phyloP scores from a whole-genome alignment of 2,888 invertebrate genomes.

The Pecten maximus region DNA sequence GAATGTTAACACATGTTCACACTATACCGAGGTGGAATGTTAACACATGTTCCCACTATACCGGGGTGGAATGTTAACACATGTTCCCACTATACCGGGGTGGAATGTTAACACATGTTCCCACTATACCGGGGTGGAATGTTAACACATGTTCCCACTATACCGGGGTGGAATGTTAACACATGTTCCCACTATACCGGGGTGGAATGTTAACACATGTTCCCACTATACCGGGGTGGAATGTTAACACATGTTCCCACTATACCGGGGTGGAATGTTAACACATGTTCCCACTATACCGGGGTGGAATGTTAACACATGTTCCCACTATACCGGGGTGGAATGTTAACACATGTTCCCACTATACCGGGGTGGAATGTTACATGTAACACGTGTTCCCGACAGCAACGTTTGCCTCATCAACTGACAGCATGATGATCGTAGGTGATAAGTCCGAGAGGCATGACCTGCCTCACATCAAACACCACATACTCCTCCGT shows the following conservation, averaged over 20 bases:
- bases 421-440: slow-evolving; percentile 59
- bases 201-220: background rate
- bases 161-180: background rate
- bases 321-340: background rate
- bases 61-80: background rate
- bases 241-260: background rate
- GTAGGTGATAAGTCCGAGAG: slow-evolving; percentile 70
- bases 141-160: background rate
- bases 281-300: background rate
- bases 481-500: slow-evolving; percentile 75
- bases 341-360: background rate
- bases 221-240: background rate
- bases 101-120: background rate
- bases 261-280: background rate
- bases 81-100: background rate
- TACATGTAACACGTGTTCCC: background rate
- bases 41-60: background rate
- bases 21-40: too few relatives aligned
- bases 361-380: background rate
- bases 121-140: background rate
- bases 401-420: background rate
- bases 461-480: slow-evolving; percentile 68
- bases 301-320: background rate
- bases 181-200: background rate
- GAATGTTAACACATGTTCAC: too few relatives aligned